A percentile compares a stretch with the other conserved stretches of the same genome.
Evolutionary conservation across 2,888 invertebrate species (phyloP).

Genomic region (Acronicta leporina): DNA sequence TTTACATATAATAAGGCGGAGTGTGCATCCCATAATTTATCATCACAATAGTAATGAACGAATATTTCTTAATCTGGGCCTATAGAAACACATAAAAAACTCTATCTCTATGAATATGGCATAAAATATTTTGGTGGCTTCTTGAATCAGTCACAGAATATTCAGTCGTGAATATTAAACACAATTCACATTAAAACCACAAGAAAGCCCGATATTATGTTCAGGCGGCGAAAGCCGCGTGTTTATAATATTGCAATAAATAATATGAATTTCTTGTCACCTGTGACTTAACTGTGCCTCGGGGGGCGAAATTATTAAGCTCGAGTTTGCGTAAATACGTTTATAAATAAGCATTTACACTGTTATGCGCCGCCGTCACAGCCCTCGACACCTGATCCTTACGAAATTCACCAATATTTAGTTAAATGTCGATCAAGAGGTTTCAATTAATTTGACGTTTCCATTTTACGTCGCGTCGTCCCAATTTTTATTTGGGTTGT

Average conservation of each 20-base stretch:
- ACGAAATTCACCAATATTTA: constrained; percentile 44
- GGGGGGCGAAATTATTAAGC: constrained; percentile 23
- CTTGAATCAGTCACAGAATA: too few relatives aligned
- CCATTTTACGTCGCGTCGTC: constrained; percentile 22
- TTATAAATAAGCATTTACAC: constrained; percentile 39
- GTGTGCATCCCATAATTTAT: too few relatives aligned
- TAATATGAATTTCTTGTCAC: constrained; percentile 27
- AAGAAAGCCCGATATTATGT: constrained; percentile 1
- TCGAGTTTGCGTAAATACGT: constrained; percentile 35
- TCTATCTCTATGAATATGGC: too few relatives aligned
- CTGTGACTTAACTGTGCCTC: constrained; percentile 13
- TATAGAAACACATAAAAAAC: too few relatives aligned
- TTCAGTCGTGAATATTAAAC: background rate
- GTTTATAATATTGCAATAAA: constrained; percentile 25
- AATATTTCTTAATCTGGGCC: too few relatives aligned
- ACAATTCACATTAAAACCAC: constrained; percentile 19
- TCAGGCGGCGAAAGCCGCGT: constrained; percentile 5
- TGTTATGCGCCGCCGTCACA: constrained; percentile 24
- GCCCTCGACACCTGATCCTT: constrained; percentile 26
- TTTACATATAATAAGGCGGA: background rate
- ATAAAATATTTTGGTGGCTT: too few relatives aligned
- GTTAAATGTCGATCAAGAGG: constrained; percentile 28
- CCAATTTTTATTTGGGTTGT: constrained; percentile 16
- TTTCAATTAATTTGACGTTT: constrained; percentile 48
- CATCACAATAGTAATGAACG: too few relatives aligned